These are phyloP conservation scores for Rhopalosiphum padi DNA, from an alignment of 1,140 invertebrate species.

Conservation along the genomic window DNA sequence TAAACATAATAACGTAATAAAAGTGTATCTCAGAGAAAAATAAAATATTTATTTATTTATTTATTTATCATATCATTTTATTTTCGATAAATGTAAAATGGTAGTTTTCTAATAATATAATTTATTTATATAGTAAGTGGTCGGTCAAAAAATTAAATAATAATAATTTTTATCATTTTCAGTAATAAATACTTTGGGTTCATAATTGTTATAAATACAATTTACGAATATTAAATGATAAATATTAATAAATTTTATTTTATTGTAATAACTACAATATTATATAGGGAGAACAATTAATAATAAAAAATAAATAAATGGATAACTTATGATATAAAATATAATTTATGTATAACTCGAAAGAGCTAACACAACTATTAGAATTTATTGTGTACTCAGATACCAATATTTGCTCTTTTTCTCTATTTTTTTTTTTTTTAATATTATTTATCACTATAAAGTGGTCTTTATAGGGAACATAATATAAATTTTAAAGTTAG, in stretches of 20 bases:
- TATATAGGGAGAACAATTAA: background rate
- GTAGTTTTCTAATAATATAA: background rate
- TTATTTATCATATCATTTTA: too few species aligned
- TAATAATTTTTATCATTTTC: background rate
- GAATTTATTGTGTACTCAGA: background rate
- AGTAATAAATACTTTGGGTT: background rate
- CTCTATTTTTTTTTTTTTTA: background rate
- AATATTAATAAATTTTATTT: background rate
- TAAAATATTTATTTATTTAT: too few species aligned
- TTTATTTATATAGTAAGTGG: background rate
- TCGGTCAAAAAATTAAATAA: background rate
- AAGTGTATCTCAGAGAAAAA: background rate
- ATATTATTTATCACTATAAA: background rate
- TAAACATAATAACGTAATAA: background rate
- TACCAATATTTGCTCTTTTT: background rate
- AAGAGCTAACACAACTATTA: background rate
- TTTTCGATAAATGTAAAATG: too few species aligned
- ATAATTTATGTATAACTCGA: background rate
- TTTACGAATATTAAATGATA: background rate
- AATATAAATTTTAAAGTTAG: background rate
- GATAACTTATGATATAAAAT: background rate
- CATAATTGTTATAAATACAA: background rate
- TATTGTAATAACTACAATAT: background rate
- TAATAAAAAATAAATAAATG: background rate
- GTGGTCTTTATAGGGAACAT: background rate